Evolutionary conservation across 1,140 invertebrate species (phyloP), one percentile per base, ranked within the genome.

Genomic region (Steinernema feltiae): DNA sequence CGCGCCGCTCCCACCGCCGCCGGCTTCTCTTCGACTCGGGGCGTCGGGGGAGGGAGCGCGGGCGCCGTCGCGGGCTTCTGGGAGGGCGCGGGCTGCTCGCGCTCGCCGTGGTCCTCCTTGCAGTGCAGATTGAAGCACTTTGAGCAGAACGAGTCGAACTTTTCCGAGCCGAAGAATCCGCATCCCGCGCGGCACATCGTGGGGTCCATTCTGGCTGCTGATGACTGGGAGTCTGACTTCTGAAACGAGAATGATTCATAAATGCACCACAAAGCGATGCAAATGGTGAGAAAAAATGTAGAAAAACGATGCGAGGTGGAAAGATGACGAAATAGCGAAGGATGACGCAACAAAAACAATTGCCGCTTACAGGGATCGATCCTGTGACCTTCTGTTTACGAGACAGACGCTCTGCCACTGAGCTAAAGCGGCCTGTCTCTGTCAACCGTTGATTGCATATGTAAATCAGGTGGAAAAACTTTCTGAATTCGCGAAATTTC

Each of bases 101-200:
- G n/a, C n/a, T n/a, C n/a, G n/a, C n/a, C n/a, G 73, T 85, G 84
- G 71, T 86, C 80, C 27, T 77, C 71, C 32, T 86, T 82, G 46
- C 85, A 77, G 24, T 86, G 85, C 89, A 98, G 95, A 90, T 98
- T 98, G 89, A 95, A 98, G 77, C 96, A 99, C 83, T 98, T 92
- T 80, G 95, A 98, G 89, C 97, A 99, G 82, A 98, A 41, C 7
- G 35, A 41, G 35, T 41, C 35, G 18, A 41, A 41, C 35, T 41
- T 41, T 18, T 41, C 35, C 7, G 35, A 41, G 35, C 35, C 35
- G 35, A 41, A 41, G 35, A 41, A 41, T 41, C 35, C 35, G 35
- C 35, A 41, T 7, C 35, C 35, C 7, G 35, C 35, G 7, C 18
- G 7, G 35, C 35, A 41, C 35, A 41, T 41, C n/a, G n/a, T n/a